Evolutionary conservation across 2,113 vertebrate species (phyloP), one percentile per base, ranked within the genome.

Genomic region (Protobothrops mucrosquamatus): DNA sequence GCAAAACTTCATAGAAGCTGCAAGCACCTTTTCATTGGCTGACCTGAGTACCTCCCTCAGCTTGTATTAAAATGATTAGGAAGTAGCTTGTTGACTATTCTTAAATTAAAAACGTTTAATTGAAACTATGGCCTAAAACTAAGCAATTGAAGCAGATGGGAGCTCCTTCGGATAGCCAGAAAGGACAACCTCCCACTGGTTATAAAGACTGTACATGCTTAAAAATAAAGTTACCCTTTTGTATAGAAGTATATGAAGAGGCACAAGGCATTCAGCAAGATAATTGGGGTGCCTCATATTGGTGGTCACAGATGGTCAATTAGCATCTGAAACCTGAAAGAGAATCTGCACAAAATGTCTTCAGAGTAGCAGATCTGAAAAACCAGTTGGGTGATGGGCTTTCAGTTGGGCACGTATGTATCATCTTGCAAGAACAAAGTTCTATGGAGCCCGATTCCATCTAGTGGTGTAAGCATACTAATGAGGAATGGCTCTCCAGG

Each of bases 61-160:
- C 89, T 59, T 24, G 57, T 56, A 23, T 46, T 92, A 93, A 93
- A 92, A 95, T 56, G 0, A 0, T 15, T 81, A 6, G 34, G 43
- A 3, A 93, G 94, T 56, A 26, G 3, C 89, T 81, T 74, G 29
- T 64, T 64, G 54, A 34, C 22, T 9, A 87, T 88, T 92, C 85
- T 56, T 93, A 12, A 48, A 26, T 29, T 94, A 94, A 81, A 81
- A 93, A n/a, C 89, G 26, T 54, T 91, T 85, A 89, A 39, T 64
- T 90, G 85, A 88, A 64, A 93, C 20, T 39, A 1, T 57, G 23
- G 29, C 85, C 18, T 85, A 91, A 95, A 24, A 24, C 86, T 93
- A 81, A 94, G 55, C 1, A 0, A 0, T 55, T 59, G 64, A 95
- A 48, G 51, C 81, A 39, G 57, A 8, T 56, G 2, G 85, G 6